Evolutionary conservation across 2,888 invertebrate genomes (phyloP).

Genomic region (Opisthograptis luteolata): DNA sequence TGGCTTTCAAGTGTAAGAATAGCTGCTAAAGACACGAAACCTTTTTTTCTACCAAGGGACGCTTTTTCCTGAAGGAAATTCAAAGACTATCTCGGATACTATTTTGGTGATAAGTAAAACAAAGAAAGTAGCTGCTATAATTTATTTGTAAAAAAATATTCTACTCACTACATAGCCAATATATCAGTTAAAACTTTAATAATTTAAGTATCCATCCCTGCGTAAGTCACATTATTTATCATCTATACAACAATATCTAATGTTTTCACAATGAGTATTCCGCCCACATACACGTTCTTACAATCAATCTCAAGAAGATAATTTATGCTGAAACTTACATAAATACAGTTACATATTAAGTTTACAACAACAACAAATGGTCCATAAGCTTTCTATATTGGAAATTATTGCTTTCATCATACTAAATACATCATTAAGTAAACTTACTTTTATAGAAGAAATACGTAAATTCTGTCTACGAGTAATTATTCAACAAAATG

Average conservation of each 20-base stretch:
- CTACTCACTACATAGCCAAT: slow-evolving; percentile 88
- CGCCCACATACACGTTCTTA: slow-evolving; percentile 58
- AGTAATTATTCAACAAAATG: slow-evolving; percentile 36
- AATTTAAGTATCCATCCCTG: slow-evolving; percentile 86
- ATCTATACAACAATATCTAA: slow-evolving; percentile 83
- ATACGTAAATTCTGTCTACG: slow-evolving; percentile 47
- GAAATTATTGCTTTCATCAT: slow-evolving; percentile 63
- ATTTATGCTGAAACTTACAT: slow-evolving; percentile 82
- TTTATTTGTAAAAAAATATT: slow-evolving; percentile 90
- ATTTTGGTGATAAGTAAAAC: slow-evolving; percentile 49
- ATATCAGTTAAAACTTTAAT: slow-evolving; percentile 85
- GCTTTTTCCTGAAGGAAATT: no score
- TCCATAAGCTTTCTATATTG: slow-evolving; percentile 74
- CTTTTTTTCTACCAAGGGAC: not conserved
- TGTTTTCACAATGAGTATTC: slow-evolving; percentile 82
- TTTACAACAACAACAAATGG: slow-evolving; percentile 75
- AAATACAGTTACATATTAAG: slow-evolving; percentile 56
- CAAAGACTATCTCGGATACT: no score
- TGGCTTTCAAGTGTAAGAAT: no score
- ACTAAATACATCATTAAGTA: slow-evolving; percentile 49
- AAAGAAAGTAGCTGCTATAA: slow-evolving; percentile 78
- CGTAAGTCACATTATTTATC: slow-evolving; percentile 85
- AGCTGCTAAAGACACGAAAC: no score
- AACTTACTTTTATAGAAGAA: slow-evolving; percentile 43
- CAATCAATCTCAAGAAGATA: slow-evolving; percentile 71